Evolutionary conservation across 2,113 vertebrate genomes (phyloP), one percentile per base, ranked within the genome.

Genomic region (Pteronura brasiliensis): DNA sequence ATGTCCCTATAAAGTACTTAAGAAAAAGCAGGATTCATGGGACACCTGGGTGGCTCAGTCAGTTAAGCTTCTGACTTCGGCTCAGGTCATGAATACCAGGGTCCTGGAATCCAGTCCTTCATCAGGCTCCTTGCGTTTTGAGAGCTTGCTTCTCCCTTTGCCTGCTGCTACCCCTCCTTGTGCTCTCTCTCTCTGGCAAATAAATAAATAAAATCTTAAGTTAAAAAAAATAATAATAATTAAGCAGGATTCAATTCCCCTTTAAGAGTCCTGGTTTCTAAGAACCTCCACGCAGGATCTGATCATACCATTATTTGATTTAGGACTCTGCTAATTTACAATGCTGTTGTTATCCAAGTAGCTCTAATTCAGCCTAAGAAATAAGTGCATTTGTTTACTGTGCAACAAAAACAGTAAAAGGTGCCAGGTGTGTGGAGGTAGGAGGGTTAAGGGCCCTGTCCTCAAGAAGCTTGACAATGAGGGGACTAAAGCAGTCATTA

Each of bases 391-490:
- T 18, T 36, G 6, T 36, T 36, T 36, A 34, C 17, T 20, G n/a
- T 11, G 6, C 0, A 10, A 4, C 1, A 47, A 27, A 20, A 15
- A 15, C 29, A 81, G 34, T 34, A 59, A 1, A 15, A 14, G 31
- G 4, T 27, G 6, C 4, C 27, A 10, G 3, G 13, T 36, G 0
- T 39, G 31, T 4, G 57, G n/a, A 83, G 27, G 7, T 21, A 6
- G 39, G 4, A 5, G 20, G 87, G n/a, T 4, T 27, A 12, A 31
- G 49, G 55, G 7, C 7, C 34, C 49, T 88, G 36, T 81, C 34
- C 29, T 83, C 44, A 67, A 67, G 55, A 25, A 57, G 20, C 63
- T 15, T 34, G 18, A 21, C 12, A 4, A 44, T 61, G 10, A 72
- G 52, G 34, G 3, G 15, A 90, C 65, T 74, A 94, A 36, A 39